phyloP scores from a whole-genome alignment of 2,797 vertebrate species.

The Periparus ater region DNA sequence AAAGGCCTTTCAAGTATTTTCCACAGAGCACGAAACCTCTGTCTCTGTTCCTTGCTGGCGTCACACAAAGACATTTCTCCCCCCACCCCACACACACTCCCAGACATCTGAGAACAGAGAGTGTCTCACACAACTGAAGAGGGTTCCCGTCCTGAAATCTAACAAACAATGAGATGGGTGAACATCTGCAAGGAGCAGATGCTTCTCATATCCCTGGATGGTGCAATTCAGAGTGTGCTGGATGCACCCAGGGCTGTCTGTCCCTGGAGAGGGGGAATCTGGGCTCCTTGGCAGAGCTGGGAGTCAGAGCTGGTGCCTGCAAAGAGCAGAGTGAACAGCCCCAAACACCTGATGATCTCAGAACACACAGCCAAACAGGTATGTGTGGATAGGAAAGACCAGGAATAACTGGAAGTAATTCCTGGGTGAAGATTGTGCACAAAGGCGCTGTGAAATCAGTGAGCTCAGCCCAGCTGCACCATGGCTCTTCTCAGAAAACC shows the following conservation, averaged over 20 bases:
- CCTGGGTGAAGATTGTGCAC: not conserved
- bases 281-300: not conserved
- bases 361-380: rapidly evolving
- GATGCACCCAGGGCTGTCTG: slow-evolving; percentile 4
- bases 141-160: not conserved
- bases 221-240: not conserved
- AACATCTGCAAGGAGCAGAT: slow-evolving; percentile 66
- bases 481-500: not conserved
- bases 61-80: not conserved
- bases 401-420: not conserved
- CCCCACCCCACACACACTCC: not conserved
- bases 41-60: not conserved
- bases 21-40: not conserved
- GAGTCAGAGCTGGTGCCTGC: not conserved
- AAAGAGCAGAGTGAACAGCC: not conserved
- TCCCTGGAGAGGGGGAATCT: not conserved
- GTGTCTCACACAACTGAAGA: not conserved
- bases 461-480: not conserved
- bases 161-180: not conserved
- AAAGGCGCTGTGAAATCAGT: not conserved
- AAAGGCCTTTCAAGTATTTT: not conserved
- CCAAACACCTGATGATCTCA: not conserved
- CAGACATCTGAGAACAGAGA: not conserved
- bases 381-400: rapidly evolving
- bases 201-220: not conserved